A percentile compares a stretch with the other conserved stretches of the same genome.
Evolutionary conservation across 2,113 vertebrate species (phyloP).

Genomic region (Tragelaphus strepsiceros): DNA sequence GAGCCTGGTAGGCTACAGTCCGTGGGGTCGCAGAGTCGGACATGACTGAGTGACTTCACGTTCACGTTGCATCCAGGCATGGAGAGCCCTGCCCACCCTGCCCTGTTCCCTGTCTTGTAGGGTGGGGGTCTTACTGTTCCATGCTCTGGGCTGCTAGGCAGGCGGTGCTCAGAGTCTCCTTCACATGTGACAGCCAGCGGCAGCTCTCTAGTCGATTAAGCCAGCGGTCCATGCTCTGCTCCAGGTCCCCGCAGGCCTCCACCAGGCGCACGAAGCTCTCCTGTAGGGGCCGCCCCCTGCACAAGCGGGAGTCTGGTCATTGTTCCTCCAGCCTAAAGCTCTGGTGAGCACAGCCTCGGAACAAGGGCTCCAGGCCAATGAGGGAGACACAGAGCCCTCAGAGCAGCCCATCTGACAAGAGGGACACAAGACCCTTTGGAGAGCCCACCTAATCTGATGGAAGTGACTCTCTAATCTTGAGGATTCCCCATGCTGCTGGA

Average conservation of each 20-base stretch:
- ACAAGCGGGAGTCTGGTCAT: not conserved
- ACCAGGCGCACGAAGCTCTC: conserved; percentile 85
- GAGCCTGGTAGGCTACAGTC: too few species aligned
- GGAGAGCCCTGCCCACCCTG: not conserved
- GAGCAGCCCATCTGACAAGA: not conserved
- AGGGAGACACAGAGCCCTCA: not conserved
- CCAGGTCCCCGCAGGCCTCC: conserved; percentile 83
- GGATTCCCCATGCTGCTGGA: not conserved
- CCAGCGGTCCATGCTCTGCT: conserved; percentile 85
- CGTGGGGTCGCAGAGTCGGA: too few species aligned
- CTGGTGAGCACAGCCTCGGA: not conserved
- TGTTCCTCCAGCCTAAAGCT: not conserved
- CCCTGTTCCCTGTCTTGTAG: rapidly evolving
- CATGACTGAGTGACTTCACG: too few species aligned
- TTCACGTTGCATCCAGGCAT: not conserved
- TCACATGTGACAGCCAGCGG: conserved; percentile 88
- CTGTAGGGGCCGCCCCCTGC: conserved; percentile 85
- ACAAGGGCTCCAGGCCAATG: not conserved
- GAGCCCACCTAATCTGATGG: not conserved
- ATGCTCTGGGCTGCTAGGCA: conserved; percentile 82
- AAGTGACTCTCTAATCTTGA: not conserved
- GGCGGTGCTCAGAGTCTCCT: conserved; percentile 83
- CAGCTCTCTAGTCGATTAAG: conserved; percentile 88
- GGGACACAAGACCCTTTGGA: not conserved
- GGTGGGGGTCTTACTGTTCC: conserved; percentile 81